phyloP scores from a whole-genome alignment of 2,888 invertebrate genomes.

The Pachliopta kotzebuea region DNA sequence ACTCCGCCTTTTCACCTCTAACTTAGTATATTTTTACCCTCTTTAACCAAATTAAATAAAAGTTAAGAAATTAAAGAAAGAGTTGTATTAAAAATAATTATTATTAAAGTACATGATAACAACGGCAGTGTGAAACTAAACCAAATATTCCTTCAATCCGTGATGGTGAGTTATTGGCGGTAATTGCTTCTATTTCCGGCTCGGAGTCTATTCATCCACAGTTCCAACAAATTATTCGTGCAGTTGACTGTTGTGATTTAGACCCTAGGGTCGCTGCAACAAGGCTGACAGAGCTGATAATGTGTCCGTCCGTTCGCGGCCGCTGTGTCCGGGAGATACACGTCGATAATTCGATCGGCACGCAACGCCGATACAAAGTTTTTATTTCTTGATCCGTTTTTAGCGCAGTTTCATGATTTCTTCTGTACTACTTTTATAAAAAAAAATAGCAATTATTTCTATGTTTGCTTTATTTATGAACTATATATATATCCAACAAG shows the following conservation, averaged over 20 bases:
- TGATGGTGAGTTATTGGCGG: slow-evolving; percentile 40
- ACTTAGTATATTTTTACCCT: too few relatives aligned
- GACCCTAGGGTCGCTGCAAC: slow-evolving; percentile 33
- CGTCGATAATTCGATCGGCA: slow-evolving; percentile 68
- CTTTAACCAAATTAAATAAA: too few relatives aligned
- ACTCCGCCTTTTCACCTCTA: too few relatives aligned
- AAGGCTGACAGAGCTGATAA: slow-evolving; percentile 25
- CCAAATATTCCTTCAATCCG: slow-evolving; percentile 30
- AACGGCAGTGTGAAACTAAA: slow-evolving; percentile 23
- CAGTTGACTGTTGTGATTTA: slow-evolving; percentile 31
- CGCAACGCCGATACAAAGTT: slow-evolving; percentile 48
- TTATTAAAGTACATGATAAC: background rate
- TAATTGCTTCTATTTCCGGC: slow-evolving; percentile 57
- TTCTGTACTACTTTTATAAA: too few relatives aligned
- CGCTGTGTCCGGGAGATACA: slow-evolving; percentile 63
- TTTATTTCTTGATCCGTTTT: slow-evolving; percentile 36
- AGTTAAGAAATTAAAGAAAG: too few relatives aligned
- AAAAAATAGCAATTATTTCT: too few relatives aligned
- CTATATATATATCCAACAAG: too few relatives aligned
- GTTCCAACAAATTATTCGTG: slow-evolving; percentile 31
- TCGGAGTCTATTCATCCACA: slow-evolving; percentile 52
- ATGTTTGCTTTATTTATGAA: too few relatives aligned
- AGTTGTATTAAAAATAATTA: background rate
- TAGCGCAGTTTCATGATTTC: too few relatives aligned
- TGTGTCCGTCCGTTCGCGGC: slow-evolving; percentile 25